Evolutionary conservation across 2,113 vertebrate genomes (phyloP).

Genomic region (Jaculus jaculus): DNA sequence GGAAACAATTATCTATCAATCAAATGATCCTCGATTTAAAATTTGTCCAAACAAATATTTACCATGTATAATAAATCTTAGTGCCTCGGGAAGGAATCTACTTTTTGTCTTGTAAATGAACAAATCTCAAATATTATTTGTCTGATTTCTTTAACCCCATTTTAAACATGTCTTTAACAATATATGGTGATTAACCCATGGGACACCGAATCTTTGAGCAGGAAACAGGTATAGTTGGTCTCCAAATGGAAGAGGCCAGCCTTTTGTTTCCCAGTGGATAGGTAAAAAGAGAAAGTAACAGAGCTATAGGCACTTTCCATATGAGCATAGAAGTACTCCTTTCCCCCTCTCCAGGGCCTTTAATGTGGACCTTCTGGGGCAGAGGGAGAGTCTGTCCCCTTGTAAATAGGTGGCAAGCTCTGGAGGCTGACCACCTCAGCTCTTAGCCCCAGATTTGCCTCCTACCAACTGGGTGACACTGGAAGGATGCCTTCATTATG

Average conservation of each 20-base stretch:
- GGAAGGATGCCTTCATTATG: too few species aligned
- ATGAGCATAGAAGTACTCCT: neutral
- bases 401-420: neutral
- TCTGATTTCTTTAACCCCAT: slow-evolving; percentile 10
- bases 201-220: neutral
- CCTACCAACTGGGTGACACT: rapidly evolving
- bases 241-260: neutral
- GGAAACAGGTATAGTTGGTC: neutral
- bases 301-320: neutral
- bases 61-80: slow-evolving; percentile 51
- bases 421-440: neutral
- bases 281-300: neutral
- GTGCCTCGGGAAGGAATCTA: slow-evolving; percentile 22
- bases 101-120: slow-evolving; percentile 22
- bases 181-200: neutral
- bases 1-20: slow-evolving; percentile 77
- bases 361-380: too few species aligned
- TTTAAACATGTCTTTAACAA: neutral
- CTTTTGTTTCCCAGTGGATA: neutral
- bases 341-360: neutral
- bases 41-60: slow-evolving; percentile 80
- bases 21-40: slow-evolving; percentile 70
- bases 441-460: too few species aligned
- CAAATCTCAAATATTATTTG: slow-evolving; percentile 20
- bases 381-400: neutral